Evolutionary conservation across 2,888 invertebrate species (phyloP).

Genomic region (Lithophane semibrunnea): DNA sequence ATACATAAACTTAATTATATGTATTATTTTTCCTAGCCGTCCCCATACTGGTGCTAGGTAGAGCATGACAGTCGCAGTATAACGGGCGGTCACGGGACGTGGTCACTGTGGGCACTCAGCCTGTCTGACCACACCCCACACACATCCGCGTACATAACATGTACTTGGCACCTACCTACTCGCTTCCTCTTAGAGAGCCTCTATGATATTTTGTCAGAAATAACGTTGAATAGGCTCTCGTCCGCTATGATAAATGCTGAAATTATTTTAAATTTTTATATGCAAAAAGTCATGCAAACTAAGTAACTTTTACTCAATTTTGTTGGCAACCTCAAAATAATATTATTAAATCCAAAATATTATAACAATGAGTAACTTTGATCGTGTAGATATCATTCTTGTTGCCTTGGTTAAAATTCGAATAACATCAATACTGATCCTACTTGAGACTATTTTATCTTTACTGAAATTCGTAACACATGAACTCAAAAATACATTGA

Average conservation of each 20-base stretch:
- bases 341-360: not conserved
- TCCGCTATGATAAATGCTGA: not conserved
- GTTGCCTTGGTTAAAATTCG: not conserved
- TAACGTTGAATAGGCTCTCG: not conserved
- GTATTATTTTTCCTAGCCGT: not conserved
- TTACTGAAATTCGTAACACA: not conserved
- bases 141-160: slow-evolving; percentile 50
- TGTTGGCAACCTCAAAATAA: not conserved
- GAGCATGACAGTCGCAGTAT: slow-evolving; percentile 57
- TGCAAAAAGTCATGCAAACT: not conserved
- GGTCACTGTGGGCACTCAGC: slow-evolving; percentile 29
- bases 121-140: slow-evolving; percentile 50
- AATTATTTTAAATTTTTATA: not conserved
- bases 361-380: not conserved
- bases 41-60: slow-evolving; percentile 42
- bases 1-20: not conserved
- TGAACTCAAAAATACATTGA: not conserved
- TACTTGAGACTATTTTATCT: not conserved
- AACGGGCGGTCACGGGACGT: slow-evolving; percentile 62
- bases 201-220: not conserved
- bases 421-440: not conserved
- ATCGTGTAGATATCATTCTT: not conserved
- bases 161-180: slow-evolving; percentile 12
- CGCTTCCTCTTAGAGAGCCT: not conserved
- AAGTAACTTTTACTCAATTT: not conserved